Conservation (phyloP, 2,888 invertebrate species). For the Flabesymbios commensalis region DNA sequence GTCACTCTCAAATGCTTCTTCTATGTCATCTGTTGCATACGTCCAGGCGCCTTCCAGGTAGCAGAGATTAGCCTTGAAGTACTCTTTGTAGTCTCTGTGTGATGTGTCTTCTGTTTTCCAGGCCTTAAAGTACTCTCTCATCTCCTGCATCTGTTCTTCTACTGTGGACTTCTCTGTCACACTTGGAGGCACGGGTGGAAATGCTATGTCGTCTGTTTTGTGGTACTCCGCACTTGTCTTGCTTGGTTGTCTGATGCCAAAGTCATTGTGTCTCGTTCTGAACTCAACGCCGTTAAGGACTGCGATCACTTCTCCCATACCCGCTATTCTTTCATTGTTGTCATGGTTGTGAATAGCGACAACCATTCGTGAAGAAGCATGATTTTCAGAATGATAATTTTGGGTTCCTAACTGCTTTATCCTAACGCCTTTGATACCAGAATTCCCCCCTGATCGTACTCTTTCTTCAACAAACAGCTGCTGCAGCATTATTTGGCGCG, state of each 20-base stretch:
- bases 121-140: constrained; percentile 1
- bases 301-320: not conserved
- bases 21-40: not conserved
- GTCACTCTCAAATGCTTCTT: not conserved
- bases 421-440: constrained; percentile 19
- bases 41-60: too few relatives aligned
- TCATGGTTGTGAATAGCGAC: not conserved
- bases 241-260: not conserved
- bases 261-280: constrained; percentile 1
- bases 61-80: not conserved
- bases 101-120: not conserved
- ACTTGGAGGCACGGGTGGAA: not conserved
- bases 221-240: not conserved
- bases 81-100: not conserved
- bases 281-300: not conserved
- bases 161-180: not conserved
- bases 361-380: too few relatives aligned
- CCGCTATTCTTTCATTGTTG: not conserved
- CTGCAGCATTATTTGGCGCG: constrained; percentile 12
- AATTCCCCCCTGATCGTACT: constrained; percentile 20
- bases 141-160: not conserved
- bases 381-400: constrained; percentile 34
- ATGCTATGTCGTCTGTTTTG: not conserved
- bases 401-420: constrained; percentile 24
- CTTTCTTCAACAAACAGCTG: constrained; percentile 23